Base-by-base conservation (phyloP, 2,888 invertebrate species). In the Melinaea menophilus region DNA sequence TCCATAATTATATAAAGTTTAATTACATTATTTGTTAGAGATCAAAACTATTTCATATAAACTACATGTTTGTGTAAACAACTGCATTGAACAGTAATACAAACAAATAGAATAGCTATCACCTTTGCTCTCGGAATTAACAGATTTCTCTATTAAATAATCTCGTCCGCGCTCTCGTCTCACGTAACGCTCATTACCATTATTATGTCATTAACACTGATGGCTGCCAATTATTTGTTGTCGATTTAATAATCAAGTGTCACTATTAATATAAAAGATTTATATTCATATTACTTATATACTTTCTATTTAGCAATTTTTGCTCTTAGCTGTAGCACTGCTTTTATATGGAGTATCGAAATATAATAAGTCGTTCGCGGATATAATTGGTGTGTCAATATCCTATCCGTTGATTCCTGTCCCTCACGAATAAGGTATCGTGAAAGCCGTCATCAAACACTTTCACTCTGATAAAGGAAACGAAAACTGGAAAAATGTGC, bases 171-270 rank as follows among this genome's bases (percentile, higher is more conserved):
- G 66, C 73, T 72, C 69, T 73, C 72, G 55, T 64, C 51, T 73
- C 69, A 66, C 63, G 65, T 65, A 72, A 72, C 64, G 60, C 64
- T 65, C 56, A 68, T 65, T 67, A 68, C n/a, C 64, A 66, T 69
- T 66, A 69, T 69, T 64, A 61, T 60, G 65, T 64, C 59, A 67
- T 63, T 58, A 62, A 64, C 58, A 56, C 61, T 65, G 67, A 68
- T 61, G 59, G 56, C 63, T 59, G 66, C 64, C 68, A 64, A 63
- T 64, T 66, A 55, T 58, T 13, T 54, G 51, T 37, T 61, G 55
- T 35, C 54, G 60, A 61, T 65, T 62, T 62, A 62, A 62, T 65
- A 59, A 62, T 35, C 13, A 22, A 56, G 58, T 37, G 58, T 41
- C 47, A 54, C 46, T 35, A 55, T 41, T 54, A 59, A 59, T 59